Evolutionary conservation across 2,113 vertebrate genomes (phyloP), one percentile per base, ranked within the genome.

Genomic region (Psilopsiagon aurifrons): DNA sequence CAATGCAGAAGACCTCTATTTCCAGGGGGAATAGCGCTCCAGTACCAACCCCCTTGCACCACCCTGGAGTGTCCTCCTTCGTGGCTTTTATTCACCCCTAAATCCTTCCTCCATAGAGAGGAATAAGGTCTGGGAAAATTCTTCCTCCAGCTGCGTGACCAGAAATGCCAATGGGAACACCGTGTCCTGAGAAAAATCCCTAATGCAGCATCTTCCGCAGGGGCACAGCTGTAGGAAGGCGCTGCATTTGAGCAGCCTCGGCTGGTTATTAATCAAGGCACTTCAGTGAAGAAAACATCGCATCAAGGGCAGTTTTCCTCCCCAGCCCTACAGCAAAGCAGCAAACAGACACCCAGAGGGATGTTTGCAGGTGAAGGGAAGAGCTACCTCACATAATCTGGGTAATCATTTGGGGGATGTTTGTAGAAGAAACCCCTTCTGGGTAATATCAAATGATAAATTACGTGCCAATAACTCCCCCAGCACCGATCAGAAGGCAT

Each of bases 361-460:
- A 28, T 5, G 39, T 66, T 3, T 68, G 54, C 66, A 77, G 88
- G 92, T 44, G 57, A 62, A 63, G 54, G 51, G 67, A 52, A 86
- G 20, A 83, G 20, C 71, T 55, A 24, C 80, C 73, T 18, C 66
- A 62, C 41, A 46, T 31, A 2, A 84, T 27, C 39, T 4, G 35
- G 76, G 44, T 11, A 62, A 94, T 91, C 7, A 95, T 77, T 54
- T 13, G 19, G 10, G 66, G 91, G 81, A 11, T 71, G 77, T 76
- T 79, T 76, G 92, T 28, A 76, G 81, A 73, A 90, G 70, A 84
- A 93, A 69, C 82, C 88, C 88, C 95, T 92, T 51, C 83, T 70
- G 93, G 93, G 80, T 77, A 43, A 91, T 66, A 94, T 67, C 24
- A 92, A 95, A 92, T 95, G 93, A 96, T 91, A 49, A 96, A 97